Base-by-base conservation (phyloP, 1,140 invertebrate genomes). In the Procambarus clarkii region DNA sequence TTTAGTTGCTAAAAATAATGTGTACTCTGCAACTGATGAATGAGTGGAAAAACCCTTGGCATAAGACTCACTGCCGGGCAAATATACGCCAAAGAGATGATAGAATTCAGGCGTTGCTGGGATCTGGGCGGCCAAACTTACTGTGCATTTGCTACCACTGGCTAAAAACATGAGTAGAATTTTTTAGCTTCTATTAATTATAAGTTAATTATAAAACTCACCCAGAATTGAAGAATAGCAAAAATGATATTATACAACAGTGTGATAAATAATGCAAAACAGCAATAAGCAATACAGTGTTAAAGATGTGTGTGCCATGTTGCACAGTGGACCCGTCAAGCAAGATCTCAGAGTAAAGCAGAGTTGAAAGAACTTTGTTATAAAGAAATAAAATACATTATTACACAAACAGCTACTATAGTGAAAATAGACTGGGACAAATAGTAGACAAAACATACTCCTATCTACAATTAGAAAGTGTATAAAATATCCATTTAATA, bases 1-100 rank as follows among this genome's bases (percentile, higher is more conserved):
- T 87, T 87, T 45, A 89, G 60, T 82, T 74, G 69, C 69, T 74
- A 74, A 34, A 69, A 74, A 34, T 34, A 88, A 34, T 48, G 48
- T 24, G 44, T 13, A 87, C 34, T 77, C n/a, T 77, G 46, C 48
- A 24, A 86, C 24, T 11, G 9, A 44, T 71, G 34, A 74, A 76
- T 34, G 60, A 74, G 44, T 24, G 84, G 69, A 74, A 48, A 48
- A 86, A 44, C 69, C 69, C 48, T 76, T 50, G 74, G 50, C 85
- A 79, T 87, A 48, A 48, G 46, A 74, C 69, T 74, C 69, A 74
- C 69, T 18, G 64, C 64, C 4, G 64, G 64, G 21, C 64, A 69
- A 4, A 69, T 69, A 69, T 18, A 18, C 64, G 34, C 34, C 64
- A 74, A 9, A 21, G 69, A 74, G 15, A 15, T 4, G n/a, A 74